These are phyloP conservation scores for Eurypyga helias DNA, from an alignment of 2,113 vertebrate species.

Conservation along the genomic window DNA sequence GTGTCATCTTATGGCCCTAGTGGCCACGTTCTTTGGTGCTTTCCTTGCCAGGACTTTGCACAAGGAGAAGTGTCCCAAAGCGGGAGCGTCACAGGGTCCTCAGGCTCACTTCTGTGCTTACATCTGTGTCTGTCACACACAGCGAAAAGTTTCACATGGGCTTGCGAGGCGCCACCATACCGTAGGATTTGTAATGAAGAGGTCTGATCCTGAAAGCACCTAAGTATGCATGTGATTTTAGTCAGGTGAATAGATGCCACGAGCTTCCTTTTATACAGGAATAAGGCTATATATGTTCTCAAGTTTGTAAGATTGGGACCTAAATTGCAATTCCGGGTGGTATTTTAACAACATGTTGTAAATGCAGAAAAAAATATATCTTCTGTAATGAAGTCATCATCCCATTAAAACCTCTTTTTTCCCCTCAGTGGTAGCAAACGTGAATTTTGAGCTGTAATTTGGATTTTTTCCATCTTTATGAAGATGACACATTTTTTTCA, in stretches of 20 bases:
- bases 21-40: neutral
- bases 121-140: neutral
- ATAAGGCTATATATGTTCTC: neutral
- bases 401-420: slow-evolving; percentile 47
- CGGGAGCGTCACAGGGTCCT: neutral
- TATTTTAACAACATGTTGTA: slow-evolving; percentile 14
- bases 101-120: neutral
- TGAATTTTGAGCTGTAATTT: slow-evolving; percentile 28
- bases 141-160: neutral
- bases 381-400: slow-evolving; percentile 53
- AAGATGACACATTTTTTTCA: neutral
- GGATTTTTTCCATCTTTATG: slow-evolving; percentile 31
- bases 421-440: slow-evolving; percentile 20
- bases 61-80: neutral
- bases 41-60: neutral
- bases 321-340: neutral
- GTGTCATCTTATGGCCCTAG: neutral
- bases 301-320: neutral
- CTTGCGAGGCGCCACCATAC: accelerated
- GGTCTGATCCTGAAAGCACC: neutral
- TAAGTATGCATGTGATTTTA: neutral
- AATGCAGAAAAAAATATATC: neutral
- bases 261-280: neutral
- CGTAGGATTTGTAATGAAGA: neutral
- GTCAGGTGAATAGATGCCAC: neutral